A percentile compares a stretch with the other conserved stretches of the same genome.
Conservation (phyloP, 1,140 invertebrate species). For the Reticulitermes speratus region DNA sequence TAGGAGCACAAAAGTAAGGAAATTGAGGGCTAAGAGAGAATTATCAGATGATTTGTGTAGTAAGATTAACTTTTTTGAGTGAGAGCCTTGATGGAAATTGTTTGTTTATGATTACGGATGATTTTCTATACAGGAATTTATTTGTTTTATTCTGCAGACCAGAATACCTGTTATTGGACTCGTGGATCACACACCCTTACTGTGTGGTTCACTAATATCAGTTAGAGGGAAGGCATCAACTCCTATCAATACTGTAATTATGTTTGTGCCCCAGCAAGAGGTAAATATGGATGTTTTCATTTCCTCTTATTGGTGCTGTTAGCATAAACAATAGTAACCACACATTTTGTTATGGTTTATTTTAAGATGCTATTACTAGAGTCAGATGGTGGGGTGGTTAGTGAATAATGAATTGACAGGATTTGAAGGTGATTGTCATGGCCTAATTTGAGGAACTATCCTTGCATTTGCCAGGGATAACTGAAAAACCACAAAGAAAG, state of each 20-base stretch:
- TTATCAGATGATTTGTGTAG: background rate
- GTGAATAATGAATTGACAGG: no score
- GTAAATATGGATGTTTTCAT: conserved; percentile 49
- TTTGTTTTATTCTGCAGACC: background rate
- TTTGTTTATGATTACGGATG: background rate
- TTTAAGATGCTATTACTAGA: no score
- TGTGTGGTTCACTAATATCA: conserved; percentile 40
- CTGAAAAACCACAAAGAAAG: no score
- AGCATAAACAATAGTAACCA: background rate
- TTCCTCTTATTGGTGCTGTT: background rate
- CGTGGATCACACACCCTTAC: background rate
- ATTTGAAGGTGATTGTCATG: no score
- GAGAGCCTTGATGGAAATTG: background rate
- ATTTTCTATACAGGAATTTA: background rate
- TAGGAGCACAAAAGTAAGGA: background rate
- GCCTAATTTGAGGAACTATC: no score
- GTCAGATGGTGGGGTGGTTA: no score
- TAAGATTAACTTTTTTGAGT: background rate
- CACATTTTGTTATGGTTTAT: no score
- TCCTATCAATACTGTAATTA: conserved; percentile 88
- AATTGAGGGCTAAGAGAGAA: background rate
- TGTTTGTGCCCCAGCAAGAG: conserved; percentile 99
- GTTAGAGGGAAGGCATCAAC: conserved; percentile 62
- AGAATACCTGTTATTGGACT: background rate
- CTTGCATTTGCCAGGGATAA: no score